These are phyloP conservation scores for Drosophila neocordata DNA, from an alignment of 1,140 invertebrate species.

Conservation along the genomic window DNA sequence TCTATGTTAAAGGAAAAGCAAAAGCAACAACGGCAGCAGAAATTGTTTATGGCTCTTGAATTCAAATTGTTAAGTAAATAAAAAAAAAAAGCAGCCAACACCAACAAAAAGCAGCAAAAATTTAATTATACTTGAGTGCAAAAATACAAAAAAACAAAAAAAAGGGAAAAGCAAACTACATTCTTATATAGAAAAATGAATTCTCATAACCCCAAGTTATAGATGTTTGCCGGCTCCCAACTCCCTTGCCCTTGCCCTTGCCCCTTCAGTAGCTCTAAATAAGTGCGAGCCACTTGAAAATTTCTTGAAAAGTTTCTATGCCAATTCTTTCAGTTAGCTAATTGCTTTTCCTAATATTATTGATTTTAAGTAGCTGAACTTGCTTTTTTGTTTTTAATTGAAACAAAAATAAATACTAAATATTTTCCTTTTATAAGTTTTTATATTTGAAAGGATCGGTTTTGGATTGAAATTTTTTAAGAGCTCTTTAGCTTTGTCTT, in stretches of 20 bases:
- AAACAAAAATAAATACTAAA: background rate
- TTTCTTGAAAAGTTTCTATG: constrained; percentile 46
- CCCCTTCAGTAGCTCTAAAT: constrained; percentile 2
- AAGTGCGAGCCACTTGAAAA: constrained; percentile 33
- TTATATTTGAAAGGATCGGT: background rate
- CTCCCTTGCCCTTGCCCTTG: background rate
- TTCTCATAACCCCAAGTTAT: background rate
- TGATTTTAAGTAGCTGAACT: constrained; percentile 13
- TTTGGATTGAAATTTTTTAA: background rate
- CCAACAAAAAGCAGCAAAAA: constrained; percentile 25
- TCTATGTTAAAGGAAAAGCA: constrained; percentile 12
- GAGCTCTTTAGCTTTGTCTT: too few relatives aligned
- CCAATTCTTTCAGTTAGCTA: constrained; percentile 36
- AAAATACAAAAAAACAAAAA: constrained; percentile 11
- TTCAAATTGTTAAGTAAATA: constrained; percentile 65
- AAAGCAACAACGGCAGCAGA: constrained; percentile 2
- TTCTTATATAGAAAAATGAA: background rate
- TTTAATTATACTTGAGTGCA: constrained; percentile 66
- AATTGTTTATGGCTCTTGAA: constrained; percentile 56
- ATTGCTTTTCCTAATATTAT: constrained; percentile 48
- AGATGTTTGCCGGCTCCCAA: background rate
- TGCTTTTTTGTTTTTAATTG: background rate
- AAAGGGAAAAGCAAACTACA: constrained; percentile 13
- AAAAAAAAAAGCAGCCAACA: constrained; percentile 28
- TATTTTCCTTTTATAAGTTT: background rate